Evolutionary conservation across 2,888 invertebrate genomes (phyloP), one percentile per base, ranked within the genome.

Genomic region (Lepidocyrtoides sp.): DNA sequence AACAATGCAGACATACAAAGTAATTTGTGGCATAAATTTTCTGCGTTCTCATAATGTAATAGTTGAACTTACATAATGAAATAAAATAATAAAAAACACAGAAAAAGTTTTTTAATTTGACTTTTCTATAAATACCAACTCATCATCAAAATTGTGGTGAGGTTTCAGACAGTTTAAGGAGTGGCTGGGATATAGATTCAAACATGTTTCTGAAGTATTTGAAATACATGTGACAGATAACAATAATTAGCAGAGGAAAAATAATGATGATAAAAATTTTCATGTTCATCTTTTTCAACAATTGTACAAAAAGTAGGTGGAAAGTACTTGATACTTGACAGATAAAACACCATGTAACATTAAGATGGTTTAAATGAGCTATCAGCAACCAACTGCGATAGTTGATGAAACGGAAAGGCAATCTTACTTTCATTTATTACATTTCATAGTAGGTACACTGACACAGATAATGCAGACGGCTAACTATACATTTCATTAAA

Each of bases 191-290:
- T n/a, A n/a, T n/a, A n/a, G n/a, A n/a, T n/a, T n/a, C n/a, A n/a
- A n/a, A n/a, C n/a, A n/a, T n/a, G n/a, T n/a, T n/a, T n/a, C n/a
- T n/a, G n/a, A n/a, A n/a, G n/a, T n/a, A n/a, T n/a, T n/a, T n/a
- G n/a, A n/a, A n/a, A n/a, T n/a, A n/a, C n/a, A n/a, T 44, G 81
- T 72, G 89, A 72, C 72, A 89, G 89, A 57, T 82, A 72, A 20
- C 72, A 89, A 89, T 89, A n/a, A n/a, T n/a, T n/a, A n/a, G n/a
- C 82, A 89, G 72, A 60, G 60, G 48, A 23, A 1, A 44, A 57
- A 75, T 2, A 10, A 77, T 26, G 26, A 63, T 60, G 20, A 51
- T 69, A 54, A 51, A 29, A 63, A 8, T 29, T 63, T 60, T 63
- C 17, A 63, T 29, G 17, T n/a, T 17, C n/a, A 51, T 1, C 17